These are phyloP conservation scores for Alouatta palliata DNA, from an alignment of 2,113 vertebrate genomes.

Conservation along the genomic window DNA sequence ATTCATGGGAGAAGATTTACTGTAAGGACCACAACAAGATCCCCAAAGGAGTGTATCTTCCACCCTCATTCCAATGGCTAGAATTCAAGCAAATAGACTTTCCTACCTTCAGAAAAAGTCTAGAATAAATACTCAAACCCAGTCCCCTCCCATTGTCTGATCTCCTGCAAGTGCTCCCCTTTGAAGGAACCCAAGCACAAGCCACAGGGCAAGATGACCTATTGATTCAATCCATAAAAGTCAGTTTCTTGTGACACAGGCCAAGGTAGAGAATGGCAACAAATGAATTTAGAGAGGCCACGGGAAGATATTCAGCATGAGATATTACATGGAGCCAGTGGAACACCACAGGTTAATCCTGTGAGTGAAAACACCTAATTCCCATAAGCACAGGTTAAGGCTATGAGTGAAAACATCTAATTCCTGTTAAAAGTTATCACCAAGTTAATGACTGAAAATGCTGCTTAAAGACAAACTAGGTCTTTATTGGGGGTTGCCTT, in stretches of 20 bases:
- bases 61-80: neutral
- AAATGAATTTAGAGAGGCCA: neutral
- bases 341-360: neutral
- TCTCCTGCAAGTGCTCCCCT: neutral
- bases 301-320: neutral
- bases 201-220: neutral
- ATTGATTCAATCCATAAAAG: neutral
- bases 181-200: neutral
- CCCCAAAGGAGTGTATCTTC: neutral
- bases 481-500: neutral
- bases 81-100: neutral
- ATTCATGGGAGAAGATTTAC: neutral
- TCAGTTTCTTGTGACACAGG: neutral
- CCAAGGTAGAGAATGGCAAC: neutral
- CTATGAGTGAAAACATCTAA: neutral
- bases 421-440: neutral
- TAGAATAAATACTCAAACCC: neutral
- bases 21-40: neutral
- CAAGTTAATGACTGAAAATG: neutral
- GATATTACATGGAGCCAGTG: neutral
- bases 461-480: neutral
- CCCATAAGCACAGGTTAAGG: neutral
- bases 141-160: neutral
- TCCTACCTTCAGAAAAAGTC: neutral
- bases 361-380: neutral